Evolutionary conservation across 2,888 invertebrate species (phyloP), one percentile per base, ranked within the genome.

Genomic region (Eudasyphora cyanicolor): DNA sequence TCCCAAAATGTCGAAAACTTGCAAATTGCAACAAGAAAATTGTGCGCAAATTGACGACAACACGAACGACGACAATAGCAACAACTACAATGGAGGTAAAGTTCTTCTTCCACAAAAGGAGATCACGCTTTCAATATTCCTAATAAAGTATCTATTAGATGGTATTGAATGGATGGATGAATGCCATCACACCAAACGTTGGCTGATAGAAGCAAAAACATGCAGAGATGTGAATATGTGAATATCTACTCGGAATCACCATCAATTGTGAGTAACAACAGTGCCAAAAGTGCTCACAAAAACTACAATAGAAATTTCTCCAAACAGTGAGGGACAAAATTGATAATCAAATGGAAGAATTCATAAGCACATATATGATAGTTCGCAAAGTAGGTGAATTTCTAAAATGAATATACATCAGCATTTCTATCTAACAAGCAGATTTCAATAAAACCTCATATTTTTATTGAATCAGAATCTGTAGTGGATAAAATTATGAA

Each of bases 11-110:
- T 71, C 60, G 12, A 38, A 82, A 76, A 62, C 51, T 82, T 79
- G 14, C 67, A 79, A 79, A 82, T 76, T 82, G 79, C 45, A 76
- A 70, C 69, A 3, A 64, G 78, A 74, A 86, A 84, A 82, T 84
- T 76, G 67, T 82, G 75, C 79, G 82, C 85, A 85, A 86, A 85
- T 82, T 85, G 81, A 79, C 77, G 76, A 74, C 76, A 73, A 38
- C 29, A 80, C 49, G 57, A 24, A 35, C 14, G 27, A 35, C 2
- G 60, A 76, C 17, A 21, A 24, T 62, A 62, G 32, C 17, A 75
- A 71, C 78, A 82, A 51, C 10, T 57, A 29, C n/a, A 29, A 49
- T 14, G 27, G 32, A 54, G 45, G 29, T 29, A 60, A 60, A 60
- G 29, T 60, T 60, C 24, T 1, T 12, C n/a, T 21, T 21, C 10